Base-by-base conservation (phyloP, 2,113 vertebrate genomes). In the Cynopterus brachyotis region DNA sequence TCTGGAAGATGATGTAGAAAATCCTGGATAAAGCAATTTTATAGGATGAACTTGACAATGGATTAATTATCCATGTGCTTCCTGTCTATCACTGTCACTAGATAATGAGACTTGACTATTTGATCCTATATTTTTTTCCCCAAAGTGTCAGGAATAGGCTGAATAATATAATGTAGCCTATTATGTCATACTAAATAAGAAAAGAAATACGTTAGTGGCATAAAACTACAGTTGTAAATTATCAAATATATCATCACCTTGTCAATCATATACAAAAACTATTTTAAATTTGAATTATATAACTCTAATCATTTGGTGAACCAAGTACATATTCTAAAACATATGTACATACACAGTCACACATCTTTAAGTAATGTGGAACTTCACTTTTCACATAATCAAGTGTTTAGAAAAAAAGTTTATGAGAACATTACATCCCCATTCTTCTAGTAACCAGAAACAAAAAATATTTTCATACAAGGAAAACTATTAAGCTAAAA, bases 211-310 rank as follows among this genome's bases (percentile, higher is more conserved):
- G 50, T 66, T 81, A 66, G 60, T 1, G 22, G 28, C 72, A 84
- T 72, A 72, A 86, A 88, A 89, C 32, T 70, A 89, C 19, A 89
- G 11, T 55, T 5, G 2, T 6, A 47, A 92, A 15, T 84, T 72
- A 83, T 10, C 69, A 92, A 92, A 95, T 42, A 17, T 37, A 83
- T 55, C 9, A 3, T 42, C 45, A 47, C 28, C 60, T 95, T 92
- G 24, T 81, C 69, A 62, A 13, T 45, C 60, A 88, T n/a, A 70
- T 16, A n/a, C 16, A 35, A 57, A 80, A 96, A 73, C 62, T 83
- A 69, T 70, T 75, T 94, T 80, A 72, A 96, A 94, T 12, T n/a
- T 84, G 35, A 78, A 78, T n/a, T 78, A 87, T 40, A 12, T 37
- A 92, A 37, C 30, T 87, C 66, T 57, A 59, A 81, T 86, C 47